Conservation (phyloP, 2,888 invertebrate genomes). For the Leptogaster cylindrica region DNA sequence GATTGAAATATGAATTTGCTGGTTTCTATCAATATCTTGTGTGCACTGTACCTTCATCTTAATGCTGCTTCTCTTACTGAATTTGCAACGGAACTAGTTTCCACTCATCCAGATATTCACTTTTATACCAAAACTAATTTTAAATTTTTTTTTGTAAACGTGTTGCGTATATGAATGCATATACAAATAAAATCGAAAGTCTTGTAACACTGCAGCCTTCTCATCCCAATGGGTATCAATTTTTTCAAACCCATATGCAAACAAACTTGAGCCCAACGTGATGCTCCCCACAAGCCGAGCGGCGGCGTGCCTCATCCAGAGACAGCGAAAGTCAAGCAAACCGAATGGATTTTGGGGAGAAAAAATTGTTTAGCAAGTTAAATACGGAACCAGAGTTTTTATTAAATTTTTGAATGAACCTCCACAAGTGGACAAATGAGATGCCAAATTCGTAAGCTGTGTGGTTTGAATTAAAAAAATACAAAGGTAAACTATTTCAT, state of each 20-base stretch:
- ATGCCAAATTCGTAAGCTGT: too few relatives aligned
- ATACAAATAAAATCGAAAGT: constrained; percentile 4
- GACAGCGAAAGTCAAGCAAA: constrained; percentile 21
- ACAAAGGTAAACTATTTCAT: too few relatives aligned
- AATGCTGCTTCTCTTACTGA: constrained; percentile 27
- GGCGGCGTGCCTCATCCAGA: neutral
- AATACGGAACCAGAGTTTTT: constrained; percentile 28
- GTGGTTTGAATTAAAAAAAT: too few relatives aligned
- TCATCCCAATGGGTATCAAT: neutral
- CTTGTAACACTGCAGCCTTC: constrained; percentile 13
- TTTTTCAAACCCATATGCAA: neutral
- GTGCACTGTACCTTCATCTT: constrained; percentile 29
- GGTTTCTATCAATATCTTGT: neutral
- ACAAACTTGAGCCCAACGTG: neutral
- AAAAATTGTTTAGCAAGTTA: constrained; percentile 23
- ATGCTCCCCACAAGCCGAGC: neutral
- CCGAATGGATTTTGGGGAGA: constrained; percentile 2
- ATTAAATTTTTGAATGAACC: constrained; percentile 11
- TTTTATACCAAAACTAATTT: constrained; percentile 32
- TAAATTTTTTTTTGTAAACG: constrained; percentile 21
- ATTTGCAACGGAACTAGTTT: constrained; percentile 33
- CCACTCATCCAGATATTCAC: neutral
- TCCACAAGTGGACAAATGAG: too few relatives aligned
- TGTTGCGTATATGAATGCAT: constrained; percentile 12
- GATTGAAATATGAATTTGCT: neutral